phyloP scores from a whole-genome alignment of 2,888 invertebrate genomes.

The Xanthostigma xanthostigma region DNA sequence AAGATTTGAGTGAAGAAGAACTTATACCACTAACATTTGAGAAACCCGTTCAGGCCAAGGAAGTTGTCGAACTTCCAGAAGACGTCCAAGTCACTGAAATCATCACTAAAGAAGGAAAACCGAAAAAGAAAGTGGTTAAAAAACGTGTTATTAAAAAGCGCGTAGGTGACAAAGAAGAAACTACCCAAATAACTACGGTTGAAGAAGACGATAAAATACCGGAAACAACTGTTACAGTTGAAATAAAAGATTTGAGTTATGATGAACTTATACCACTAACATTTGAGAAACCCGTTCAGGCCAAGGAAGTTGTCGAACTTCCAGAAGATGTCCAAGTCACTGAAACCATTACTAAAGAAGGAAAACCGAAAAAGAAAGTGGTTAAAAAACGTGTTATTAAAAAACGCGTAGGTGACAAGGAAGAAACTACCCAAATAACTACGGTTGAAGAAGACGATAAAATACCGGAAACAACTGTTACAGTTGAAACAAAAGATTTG shows the following conservation, averaged over 20 bases:
- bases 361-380: constrained; percentile 7
- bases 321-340: neutral
- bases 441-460: constrained; percentile 16
- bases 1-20: no score
- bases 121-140: constrained; percentile 17
- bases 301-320: constrained; percentile 6
- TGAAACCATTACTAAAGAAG: constrained; percentile 10
- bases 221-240: constrained; percentile 13
- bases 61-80: neutral
- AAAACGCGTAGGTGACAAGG: constrained; percentile 8
- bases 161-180: constrained; percentile 18
- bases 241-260: neutral
- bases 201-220: constrained; percentile 21
- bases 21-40: constrained; percentile 15
- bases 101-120: constrained; percentile 17
- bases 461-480: constrained; percentile 8
- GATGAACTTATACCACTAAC: constrained; percentile 1
- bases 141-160: constrained; percentile 21
- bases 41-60: constrained; percentile 19
- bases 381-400: constrained; percentile 12
- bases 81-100: constrained; percentile 14
- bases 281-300: neutral
- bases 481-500: constrained; percentile 13
- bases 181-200: constrained; percentile 19
- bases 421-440: constrained; percentile 9